Base-by-base conservation (phyloP, 2,888 invertebrate genomes). In the Drosophila vallismaia region DNA sequence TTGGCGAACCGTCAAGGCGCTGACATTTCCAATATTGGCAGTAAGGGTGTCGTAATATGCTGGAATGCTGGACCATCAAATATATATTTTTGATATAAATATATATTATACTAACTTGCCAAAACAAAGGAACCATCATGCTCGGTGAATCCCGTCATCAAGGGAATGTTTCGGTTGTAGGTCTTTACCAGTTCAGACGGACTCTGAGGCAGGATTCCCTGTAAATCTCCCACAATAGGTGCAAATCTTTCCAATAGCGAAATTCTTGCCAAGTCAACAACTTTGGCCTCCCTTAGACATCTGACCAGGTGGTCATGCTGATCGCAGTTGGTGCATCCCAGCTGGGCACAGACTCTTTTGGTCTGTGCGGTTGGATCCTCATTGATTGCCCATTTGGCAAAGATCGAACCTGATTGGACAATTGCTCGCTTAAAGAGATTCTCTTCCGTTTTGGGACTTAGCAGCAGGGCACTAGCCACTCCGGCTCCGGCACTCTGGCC, bases 401-500 rank as follows among this genome's bases (percentile, higher is more conserved):
- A 77, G 2, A 92, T 91, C 7, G 93, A 92, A 0, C 93, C 93
- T 59, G 93, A 93, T 75, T 93, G 93, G 6, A 92, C 83, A 69
- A 94, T 93, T 0, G 91, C 92, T 44, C 92, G 89, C 51, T 92
- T 91, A 75, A 94, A 93, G 51, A 93, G 81, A 24, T 67, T 70
- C 5, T 53, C 24, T 0, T 72, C 60, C 8, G 91, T 91, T 29
- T 88, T 76, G 9, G 93, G 93, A 79, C 92, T 93, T 10, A 92
- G 68, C 40, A 92, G 60, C 55, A 93, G 81, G 1, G 92, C 86
- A 5, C 92, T 92, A 0, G 92, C 91, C 0, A 93, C 91, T 3
- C 89, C 91, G 0, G 91, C 92, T 6, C 93, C 93, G 1, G 93
- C 93, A 69, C 93, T 93, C 77, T 94, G 93, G 1, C 93, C 93